phyloP scores from a whole-genome alignment of 2,113 vertebrate genomes.

The Spilogale gracilis region DNA sequence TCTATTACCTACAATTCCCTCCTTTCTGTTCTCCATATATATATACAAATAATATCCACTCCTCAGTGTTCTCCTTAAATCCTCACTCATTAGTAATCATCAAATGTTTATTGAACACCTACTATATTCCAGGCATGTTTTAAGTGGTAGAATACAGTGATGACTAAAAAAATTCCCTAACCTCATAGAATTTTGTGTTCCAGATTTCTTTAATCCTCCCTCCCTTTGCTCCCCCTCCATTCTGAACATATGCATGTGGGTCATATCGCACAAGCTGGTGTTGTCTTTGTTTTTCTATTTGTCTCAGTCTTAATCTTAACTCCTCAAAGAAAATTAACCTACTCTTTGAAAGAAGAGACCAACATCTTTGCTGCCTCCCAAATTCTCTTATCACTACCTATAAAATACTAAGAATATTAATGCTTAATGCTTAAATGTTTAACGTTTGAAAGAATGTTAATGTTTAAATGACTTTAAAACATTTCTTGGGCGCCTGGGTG shows the following conservation, averaged over 20 bases:
- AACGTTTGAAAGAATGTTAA: no score
- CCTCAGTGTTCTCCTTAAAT: background rate
- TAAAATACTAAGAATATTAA: background rate
- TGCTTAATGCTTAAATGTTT: background rate
- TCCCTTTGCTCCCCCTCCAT: background rate
- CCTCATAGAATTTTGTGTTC: background rate
- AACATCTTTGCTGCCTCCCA: background rate
- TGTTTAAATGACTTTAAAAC: no score
- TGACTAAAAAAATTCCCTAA: background rate
- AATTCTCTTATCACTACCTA: background rate
- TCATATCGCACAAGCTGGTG: background rate
- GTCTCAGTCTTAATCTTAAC: background rate
- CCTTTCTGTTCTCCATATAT: background rate
- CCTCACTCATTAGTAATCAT: background rate
- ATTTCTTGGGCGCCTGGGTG: no score
- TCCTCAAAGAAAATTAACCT: background rate
- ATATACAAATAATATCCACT: background rate
- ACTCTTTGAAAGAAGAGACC: background rate
- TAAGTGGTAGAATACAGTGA: background rate
- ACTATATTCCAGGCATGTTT: background rate
- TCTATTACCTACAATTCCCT: background rate
- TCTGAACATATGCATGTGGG: background rate
- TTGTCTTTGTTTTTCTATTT: background rate
- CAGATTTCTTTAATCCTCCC: background rate
- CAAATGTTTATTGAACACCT: background rate